Conservation (phyloP, 1,140 invertebrate genomes). For the Octopus bimaculoides region DNA sequence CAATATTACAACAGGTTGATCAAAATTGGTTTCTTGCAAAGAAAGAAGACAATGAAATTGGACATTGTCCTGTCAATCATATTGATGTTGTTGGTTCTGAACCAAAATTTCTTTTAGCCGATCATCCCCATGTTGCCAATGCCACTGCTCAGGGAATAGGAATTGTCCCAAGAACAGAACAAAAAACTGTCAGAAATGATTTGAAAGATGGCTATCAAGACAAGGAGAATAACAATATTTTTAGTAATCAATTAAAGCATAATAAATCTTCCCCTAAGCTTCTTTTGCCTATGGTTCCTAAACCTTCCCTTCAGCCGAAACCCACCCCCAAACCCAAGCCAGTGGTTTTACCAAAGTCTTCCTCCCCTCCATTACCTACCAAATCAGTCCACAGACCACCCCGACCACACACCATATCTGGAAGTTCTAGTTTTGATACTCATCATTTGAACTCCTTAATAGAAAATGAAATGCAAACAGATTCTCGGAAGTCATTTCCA, state of each 20-base stretch:
- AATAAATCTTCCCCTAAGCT: background rate
- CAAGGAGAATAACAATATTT: background rate
- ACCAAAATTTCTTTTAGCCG: slow-evolving; percentile 18
- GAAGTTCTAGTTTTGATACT: background rate
- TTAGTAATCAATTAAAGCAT: background rate
- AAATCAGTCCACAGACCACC: slow-evolving; percentile 28
- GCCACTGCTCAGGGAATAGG: background rate
- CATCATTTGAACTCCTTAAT: slow-evolving; percentile 25
- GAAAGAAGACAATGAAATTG: slow-evolving; percentile 60
- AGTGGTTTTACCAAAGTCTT: slow-evolving; percentile 14
- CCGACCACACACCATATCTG: background rate
- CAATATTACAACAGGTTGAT: slow-evolving; percentile 62
- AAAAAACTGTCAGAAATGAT: background rate
- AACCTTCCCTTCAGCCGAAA: background rate
- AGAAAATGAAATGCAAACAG: slow-evolving; percentile 22
- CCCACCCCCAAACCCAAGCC: slow-evolving; percentile 39
- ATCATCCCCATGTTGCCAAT: background rate
- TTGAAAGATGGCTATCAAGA: background rate
- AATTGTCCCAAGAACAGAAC: background rate
- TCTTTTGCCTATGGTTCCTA: background rate
- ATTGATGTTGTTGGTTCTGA: slow-evolving; percentile 63
- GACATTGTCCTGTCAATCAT: slow-evolving; percentile 66
- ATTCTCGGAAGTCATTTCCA: background rate
- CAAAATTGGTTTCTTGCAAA: slow-evolving; percentile 66
- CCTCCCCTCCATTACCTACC: slow-evolving; percentile 21